These are phyloP conservation scores for Melitaea cinxia DNA, from an alignment of 1,140 invertebrate species.

Conservation along the genomic window DNA sequence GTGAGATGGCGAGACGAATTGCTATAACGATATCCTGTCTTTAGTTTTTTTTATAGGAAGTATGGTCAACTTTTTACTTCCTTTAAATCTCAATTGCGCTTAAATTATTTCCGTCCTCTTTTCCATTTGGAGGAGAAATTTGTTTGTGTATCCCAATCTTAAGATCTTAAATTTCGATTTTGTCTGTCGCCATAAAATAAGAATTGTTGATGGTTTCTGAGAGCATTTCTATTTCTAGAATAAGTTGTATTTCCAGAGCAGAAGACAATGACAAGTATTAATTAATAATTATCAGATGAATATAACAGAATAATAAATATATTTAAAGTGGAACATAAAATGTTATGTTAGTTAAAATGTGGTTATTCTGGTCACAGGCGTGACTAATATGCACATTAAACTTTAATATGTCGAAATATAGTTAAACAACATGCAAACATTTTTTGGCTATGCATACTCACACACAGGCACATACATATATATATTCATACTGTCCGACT, in stretches of 20 bases:
- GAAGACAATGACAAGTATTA: background rate
- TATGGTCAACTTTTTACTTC: conserved; percentile 30
- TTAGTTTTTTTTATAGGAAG: conserved; percentile 34
- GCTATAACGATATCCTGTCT: conserved; percentile 35
- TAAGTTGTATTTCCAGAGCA: background rate
- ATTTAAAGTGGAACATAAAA: conserved; percentile 27
- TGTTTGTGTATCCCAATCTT: conserved; percentile 15
- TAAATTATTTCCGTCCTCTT: conserved; percentile 34
- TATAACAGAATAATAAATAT: conserved; percentile 15
- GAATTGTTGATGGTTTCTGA: background rate
- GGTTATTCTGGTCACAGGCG: conserved; percentile 34
- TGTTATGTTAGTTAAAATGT: conserved; percentile 17
- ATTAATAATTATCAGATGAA: background rate
- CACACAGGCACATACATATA: conserved; percentile 47
- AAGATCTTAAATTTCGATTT: conserved; percentile 5
- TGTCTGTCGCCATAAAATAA: background rate
- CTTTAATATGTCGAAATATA: conserved; percentile 64
- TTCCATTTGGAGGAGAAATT: conserved; percentile 23
- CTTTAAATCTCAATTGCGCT: conserved; percentile 12
- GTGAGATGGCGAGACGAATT: conserved; percentile 15
- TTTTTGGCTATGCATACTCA: conserved; percentile 48
- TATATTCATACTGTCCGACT: conserved; percentile 49
- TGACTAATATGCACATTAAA: conserved; percentile 69
- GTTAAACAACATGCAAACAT: conserved; percentile 50
- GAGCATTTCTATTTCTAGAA: no score